Evolutionary conservation across 1,140 invertebrate species (phyloP).

Genomic region (Sarcophaga peregrina): DNA sequence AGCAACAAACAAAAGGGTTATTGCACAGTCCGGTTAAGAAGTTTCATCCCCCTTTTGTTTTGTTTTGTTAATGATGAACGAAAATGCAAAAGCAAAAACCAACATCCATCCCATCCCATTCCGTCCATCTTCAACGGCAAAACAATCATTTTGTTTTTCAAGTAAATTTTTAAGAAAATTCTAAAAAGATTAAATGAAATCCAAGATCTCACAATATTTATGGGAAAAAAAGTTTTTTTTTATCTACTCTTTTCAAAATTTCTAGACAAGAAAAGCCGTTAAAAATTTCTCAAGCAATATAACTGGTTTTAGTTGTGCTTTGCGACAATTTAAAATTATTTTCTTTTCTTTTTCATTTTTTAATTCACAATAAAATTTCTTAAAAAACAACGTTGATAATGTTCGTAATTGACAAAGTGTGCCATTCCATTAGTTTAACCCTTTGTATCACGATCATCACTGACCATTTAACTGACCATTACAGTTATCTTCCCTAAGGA

Average conservation of each 20-base stretch:
- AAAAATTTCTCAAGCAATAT: not conserved
- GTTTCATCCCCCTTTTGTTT: constrained; percentile 27
- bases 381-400: too few relatives aligned
- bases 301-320: not conserved
- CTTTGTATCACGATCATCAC: too few relatives aligned
- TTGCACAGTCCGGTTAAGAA: constrained; percentile 27
- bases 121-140: not conserved
- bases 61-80: not conserved
- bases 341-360: too few relatives aligned
- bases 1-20: constrained; percentile 20
- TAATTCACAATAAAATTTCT: too few relatives aligned
- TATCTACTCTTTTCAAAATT: not conserved
- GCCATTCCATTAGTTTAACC: too few relatives aligned
- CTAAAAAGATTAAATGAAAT: not conserved
- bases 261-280: not conserved
- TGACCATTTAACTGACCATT: too few relatives aligned
- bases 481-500: too few relatives aligned
- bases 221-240: constrained; percentile 6
- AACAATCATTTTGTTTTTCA: too few relatives aligned
- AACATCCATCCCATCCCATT: too few relatives aligned
- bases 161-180: not conserved
- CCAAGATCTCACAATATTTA: not conserved
- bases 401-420: too few relatives aligned
- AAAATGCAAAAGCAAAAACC: not conserved
- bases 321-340: not conserved